These are phyloP conservation scores for Rhinichthys osculus DNA, from an alignment of 2,797 vertebrate species.

Conservation along the genomic window DNA sequence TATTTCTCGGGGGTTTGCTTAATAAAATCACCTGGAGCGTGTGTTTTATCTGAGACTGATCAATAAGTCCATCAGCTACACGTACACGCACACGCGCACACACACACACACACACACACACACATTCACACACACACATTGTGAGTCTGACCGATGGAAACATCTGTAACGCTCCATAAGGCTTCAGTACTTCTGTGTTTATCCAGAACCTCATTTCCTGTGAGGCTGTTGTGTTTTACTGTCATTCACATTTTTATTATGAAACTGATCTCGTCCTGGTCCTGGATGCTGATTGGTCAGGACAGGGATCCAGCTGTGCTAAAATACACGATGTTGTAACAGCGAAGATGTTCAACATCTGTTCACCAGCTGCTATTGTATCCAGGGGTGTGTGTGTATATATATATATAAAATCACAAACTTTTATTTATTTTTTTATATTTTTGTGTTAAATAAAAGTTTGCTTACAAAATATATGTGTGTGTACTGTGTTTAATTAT, in stretches of 20 bases:
- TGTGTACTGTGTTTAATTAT: too few relatives aligned
- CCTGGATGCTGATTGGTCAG: slow-evolving; percentile 22
- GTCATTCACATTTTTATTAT: slow-evolving; percentile 1
- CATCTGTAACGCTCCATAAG: background rate
- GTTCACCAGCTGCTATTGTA: slow-evolving; percentile 9
- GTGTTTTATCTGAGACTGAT: slow-evolving; percentile 48
- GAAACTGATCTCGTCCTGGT: background rate
- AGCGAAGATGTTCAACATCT: background rate
- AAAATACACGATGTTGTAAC: background rate
- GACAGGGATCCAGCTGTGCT: slow-evolving; percentile 9
- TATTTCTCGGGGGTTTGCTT: slow-evolving; percentile 83
- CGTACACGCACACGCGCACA: too few relatives aligned
- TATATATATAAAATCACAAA: too few relatives aligned
- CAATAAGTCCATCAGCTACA: slow-evolving; percentile 53
- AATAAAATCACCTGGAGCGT: slow-evolving; percentile 76
- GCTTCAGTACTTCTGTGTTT: background rate
- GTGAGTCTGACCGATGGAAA: background rate
- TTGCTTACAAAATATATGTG: too few relatives aligned
- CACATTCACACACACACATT: background rate
- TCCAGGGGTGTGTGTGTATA: background rate
- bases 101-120: too few relatives aligned
- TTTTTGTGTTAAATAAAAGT: too few relatives aligned
- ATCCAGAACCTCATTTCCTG: slow-evolving; percentile 9
- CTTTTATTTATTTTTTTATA: too few relatives aligned
- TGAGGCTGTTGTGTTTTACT: slow-evolving; percentile 7